Base-by-base conservation (phyloP, 2,888 invertebrate species). In the Oithona nana region DNA sequence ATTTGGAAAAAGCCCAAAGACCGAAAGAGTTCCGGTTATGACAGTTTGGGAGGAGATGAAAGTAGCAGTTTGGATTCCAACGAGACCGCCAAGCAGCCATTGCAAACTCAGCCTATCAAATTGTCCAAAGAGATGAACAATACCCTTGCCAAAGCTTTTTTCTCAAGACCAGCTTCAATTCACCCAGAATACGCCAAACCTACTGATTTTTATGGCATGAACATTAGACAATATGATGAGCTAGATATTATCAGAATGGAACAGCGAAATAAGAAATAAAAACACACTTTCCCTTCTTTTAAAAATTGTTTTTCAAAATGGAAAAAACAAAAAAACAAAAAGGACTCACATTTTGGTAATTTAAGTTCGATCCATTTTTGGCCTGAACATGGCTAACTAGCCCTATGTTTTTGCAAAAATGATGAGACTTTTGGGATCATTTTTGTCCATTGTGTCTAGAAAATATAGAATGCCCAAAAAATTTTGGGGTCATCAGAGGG, bases 1-100 rank as follows among this genome's bases (percentile, higher is more conserved):
- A 48, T 26, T 49, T 29, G 6, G 39, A 16, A 24, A 20, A 20
- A 20, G 3, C 20, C 20, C 22, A 54, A 54, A 64, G 78, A 86
- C 59, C 86, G 88, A 2, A 88, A 88, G 71, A 88, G 87, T 69
- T 78, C 78, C 51, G 92, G 90, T 1, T 92, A 90, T 70, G 90
- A 92, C 70, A 89, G 88, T 68, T 86, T 90, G 66, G 83, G 88
- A 11, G 77, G 89, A 65, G 89, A 89, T 72, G 89, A 89, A 70
- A 87, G 86, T 65, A 88, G 87, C 22, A 88, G 86, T 65, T 80
- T 87, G 67, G 87, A 86, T 66, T 89, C 88, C n/a, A 71, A 71
- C 60, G 72, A 69, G 57, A 74, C 73, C 63, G 72, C 73, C 39
- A 72, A 71, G 2, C 29, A 6, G 8, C 57, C 29, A 20, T 22